A percentile compares a stretch with the other conserved stretches of the same genome.
These are phyloP conservation scores for Silurus meridionalis DNA, from an alignment of 2,113 vertebrate species.

Conservation along the genomic window DNA sequence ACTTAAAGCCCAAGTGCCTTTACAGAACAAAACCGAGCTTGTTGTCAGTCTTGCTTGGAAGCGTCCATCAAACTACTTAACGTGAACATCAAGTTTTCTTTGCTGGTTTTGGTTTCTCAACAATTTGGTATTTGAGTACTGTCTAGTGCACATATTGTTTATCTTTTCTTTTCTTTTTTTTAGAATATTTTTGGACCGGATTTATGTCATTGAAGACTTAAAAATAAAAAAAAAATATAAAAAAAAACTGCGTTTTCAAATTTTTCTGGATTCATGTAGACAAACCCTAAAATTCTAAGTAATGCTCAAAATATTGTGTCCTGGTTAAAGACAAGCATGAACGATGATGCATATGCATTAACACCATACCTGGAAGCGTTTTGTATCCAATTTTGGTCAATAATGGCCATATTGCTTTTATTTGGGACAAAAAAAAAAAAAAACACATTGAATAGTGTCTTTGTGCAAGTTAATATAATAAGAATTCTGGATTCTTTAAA, in stretches of 20 bases:
- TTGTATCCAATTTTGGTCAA: neutral
- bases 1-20: constrained; percentile 44
- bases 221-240: neutral
- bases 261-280: too few species aligned
- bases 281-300: neutral
- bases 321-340: neutral
- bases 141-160: neutral
- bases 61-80: constrained; percentile 56
- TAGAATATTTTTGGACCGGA: neutral
- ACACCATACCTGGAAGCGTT: neutral
- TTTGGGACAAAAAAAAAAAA: neutral
- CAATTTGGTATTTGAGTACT: neutral
- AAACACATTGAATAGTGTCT: neutral
- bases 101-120: constrained; percentile 18
- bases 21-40: constrained; percentile 43
- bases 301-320: neutral
- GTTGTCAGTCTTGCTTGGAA: constrained; percentile 52
- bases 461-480: neutral
- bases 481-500: neutral
- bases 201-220: neutral
- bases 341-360: neutral
- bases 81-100: constrained; percentile 52
- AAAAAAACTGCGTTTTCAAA: too few species aligned
- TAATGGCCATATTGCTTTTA: neutral
- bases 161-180: neutral